Base-by-base conservation (phyloP, 2,888 invertebrate genomes). In the Vanessa cardui region DNA sequence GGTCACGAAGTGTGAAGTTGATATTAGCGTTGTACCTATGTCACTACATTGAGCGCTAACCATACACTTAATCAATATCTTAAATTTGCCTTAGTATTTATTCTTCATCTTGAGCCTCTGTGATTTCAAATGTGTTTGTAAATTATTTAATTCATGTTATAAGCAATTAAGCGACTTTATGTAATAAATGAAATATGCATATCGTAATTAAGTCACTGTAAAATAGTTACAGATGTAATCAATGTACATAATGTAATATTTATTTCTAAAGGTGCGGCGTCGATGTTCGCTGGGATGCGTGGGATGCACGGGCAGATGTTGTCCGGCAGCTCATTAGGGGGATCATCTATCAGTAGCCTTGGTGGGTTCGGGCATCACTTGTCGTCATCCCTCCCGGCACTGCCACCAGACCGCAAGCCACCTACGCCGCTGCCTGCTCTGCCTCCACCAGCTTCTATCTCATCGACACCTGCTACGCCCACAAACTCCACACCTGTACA, bases 401-500 rank as follows among this genome's bases (percentile, higher is more conserved):
- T 93, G 66, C 93, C 93, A 15, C 93, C 94, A n/a, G 94, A 94
- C 75, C 89, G 94, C 77, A 94, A 94, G 81, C 93, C 94, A 3
- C 89, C 94, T n/a, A 93, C 94, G 33, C 93, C 94, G 15, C 80
- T 94, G 63, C 92, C 94, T 0, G 89, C 93, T 15, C 86, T 94
- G 50, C 90, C 94, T 0, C 86, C 93, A 4, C 88, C 93, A 2
- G 77, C 82, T 7, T 72, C 83, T 7, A 71, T 80, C 80, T 74
- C 77, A 82, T 68, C 73, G n/a, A 71, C 74, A 6, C 75, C 92
- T 5, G 85, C 90, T 1, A 89, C 94, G 5, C 87, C 93, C 1
- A 87, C 93, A 0, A 80, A 87, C 1, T 82, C 88, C 8, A 78
- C 91, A 79, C 74, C 85, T 77, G 76, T 92, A 78, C 78, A 94